Evolutionary conservation across 2,888 invertebrate genomes (phyloP), one percentile per base, ranked within the genome.

Genomic region (Acrobasis suavella): DNA sequence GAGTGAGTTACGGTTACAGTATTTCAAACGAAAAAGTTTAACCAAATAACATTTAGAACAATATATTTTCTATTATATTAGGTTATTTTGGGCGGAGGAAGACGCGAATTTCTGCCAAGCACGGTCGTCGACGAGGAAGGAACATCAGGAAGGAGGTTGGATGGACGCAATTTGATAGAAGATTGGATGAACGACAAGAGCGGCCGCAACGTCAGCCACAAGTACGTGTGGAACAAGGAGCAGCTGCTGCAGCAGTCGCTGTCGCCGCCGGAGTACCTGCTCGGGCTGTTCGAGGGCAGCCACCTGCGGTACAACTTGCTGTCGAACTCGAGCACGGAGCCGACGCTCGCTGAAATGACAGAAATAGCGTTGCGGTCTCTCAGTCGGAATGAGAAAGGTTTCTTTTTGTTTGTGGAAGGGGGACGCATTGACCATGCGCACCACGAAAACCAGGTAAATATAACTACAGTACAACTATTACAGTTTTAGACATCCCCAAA

Each of bases 351-450:
- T 0, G 88, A 89, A 37, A 72, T 89, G 56, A 89, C 89, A 0
- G 88, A 86, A 85, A 93, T 93, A 9, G 97, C 97, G 0, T 95
- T 97, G 49, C 90, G 94, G 62, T 88, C 96, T 2, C 87, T 97
- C 58, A 88, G 91, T 37, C 94, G 94, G 66, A 93, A 94, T 71
- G 83, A 89, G 14, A 91, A 95, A 0, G 97, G 97, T 0, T 97
- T 93, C 80, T 96, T 96, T 75, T 83, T 97, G n/a, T 95, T 97
- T 76, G 95, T 97, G 16, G 95, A 96, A 81, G 95, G 87, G 62
- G 95, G 94, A 0, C 89, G 93, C 69, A 96, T 95, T 59, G 95
- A 95, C 76, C 93, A 94, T 70, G 96, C 94, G 0, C 95, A 96
- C 77, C 96, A 96, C 75, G 92, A 89, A 0, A 94, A 89, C n/a